phyloP scores from a whole-genome alignment of 2,888 invertebrate species.

The Melieria omissa region DNA sequence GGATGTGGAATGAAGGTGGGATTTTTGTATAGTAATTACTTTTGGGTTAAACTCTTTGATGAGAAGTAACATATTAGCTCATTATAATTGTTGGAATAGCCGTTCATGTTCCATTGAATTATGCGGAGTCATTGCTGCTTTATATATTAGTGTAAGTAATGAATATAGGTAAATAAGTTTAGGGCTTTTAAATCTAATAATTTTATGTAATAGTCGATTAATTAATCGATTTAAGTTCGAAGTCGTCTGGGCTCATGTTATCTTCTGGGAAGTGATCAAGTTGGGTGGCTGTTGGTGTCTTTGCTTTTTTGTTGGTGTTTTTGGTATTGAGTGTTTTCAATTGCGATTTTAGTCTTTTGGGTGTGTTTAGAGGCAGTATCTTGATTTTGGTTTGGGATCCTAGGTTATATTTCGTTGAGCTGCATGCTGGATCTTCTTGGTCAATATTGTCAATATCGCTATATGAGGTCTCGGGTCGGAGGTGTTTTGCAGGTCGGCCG shows the following conservation, averaged over 20 bases:
- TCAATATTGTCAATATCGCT: no score
- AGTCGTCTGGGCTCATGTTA: not conserved
- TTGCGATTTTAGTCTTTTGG: constrained; percentile 10
- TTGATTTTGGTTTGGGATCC: not conserved
- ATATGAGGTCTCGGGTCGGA: not conserved
- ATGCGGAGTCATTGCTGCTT: no score
- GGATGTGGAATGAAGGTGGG: constrained; percentile 18
- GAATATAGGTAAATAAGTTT: no score
- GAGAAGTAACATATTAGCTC: no score
- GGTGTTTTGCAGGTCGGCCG: not conserved
- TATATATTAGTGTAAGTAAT: no score
- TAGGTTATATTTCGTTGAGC: not conserved
- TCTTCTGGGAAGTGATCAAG: not conserved
- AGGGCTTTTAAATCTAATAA: no score
- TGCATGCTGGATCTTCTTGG: not conserved
- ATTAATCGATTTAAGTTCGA: not conserved
- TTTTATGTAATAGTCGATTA: no score
- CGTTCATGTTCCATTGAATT: no score
- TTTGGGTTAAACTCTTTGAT: no score
- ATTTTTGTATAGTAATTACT: constrained; percentile 34
- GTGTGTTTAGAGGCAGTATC: not conserved
- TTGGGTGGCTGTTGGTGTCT: not conserved
- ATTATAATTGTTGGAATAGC: no score
- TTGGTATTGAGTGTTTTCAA: constrained; percentile 12
- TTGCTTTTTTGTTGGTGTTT: constrained; percentile 18